phyloP scores from a whole-genome alignment of 2,888 invertebrate species.

The Microplitis deprimator region DNA sequence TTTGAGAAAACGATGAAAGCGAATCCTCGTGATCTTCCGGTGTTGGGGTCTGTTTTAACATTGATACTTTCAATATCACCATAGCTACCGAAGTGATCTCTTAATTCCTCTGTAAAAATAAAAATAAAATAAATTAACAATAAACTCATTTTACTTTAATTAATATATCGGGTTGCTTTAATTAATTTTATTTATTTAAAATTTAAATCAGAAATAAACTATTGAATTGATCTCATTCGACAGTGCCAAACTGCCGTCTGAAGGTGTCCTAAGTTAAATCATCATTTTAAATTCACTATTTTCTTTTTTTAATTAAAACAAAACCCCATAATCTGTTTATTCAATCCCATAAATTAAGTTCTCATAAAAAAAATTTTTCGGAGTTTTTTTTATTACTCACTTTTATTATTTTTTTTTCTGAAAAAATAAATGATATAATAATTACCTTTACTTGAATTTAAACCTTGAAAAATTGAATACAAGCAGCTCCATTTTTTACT shows the following conservation, averaged over 20 bases:
- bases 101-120: conserved; percentile 87
- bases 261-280: conserved; percentile 69
- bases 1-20: conserved; percentile 96
- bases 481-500: no score
- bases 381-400: no score
- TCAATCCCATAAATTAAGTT: no score
- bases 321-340: no score
- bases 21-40: conserved; percentile 95
- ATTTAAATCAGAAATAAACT: not conserved
- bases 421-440: no score
- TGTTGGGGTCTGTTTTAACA: conserved; percentile 96
- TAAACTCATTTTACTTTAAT: not conserved
- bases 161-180: no score
- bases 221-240: conserved; percentile 47
- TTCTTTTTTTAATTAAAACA: no score
- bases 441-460: not conserved
- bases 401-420: no score
- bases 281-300: conserved; percentile 52
- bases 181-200: not conserved
- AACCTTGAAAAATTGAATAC: no score
- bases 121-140: conserved; percentile 51
- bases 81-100: conserved; percentile 93
- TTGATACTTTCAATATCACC: conserved; percentile 97
- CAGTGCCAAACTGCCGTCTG: conserved; percentile 65
- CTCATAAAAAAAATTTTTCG: no score